Percentiles rank a stretch among this genome's conserved stretches.
These are phyloP conservation scores for Brienomyrus brachyistius DNA, from an alignment of 2,113 vertebrate genomes.

Conservation along the genomic window DNA sequence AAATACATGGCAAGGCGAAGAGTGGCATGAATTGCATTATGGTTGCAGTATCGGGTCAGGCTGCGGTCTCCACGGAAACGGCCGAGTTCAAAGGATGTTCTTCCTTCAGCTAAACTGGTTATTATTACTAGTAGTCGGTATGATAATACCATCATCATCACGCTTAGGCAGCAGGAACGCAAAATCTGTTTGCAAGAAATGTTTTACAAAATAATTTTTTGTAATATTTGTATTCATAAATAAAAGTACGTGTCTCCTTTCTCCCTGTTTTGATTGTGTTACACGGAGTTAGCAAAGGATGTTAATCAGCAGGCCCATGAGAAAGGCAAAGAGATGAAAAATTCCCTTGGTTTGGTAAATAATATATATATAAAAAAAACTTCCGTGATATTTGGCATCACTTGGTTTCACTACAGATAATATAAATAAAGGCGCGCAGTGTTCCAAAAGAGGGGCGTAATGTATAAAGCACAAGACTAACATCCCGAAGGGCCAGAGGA, in stretches of 20 bases:
- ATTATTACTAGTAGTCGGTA: background rate
- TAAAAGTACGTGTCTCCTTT: background rate
- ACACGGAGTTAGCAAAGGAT: background rate
- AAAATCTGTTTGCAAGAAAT: background rate
- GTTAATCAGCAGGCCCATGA: background rate
- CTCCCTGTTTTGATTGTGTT: background rate
- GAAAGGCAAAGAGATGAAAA: background rate
- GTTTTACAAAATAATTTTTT: background rate
- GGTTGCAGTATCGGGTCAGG: background rate
- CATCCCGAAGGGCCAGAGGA: background rate
- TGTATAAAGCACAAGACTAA: background rate
- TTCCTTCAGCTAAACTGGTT: background rate
- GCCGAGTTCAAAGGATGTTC: constrained; percentile 11
- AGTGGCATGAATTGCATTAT: constrained; percentile 40
- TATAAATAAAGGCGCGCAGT: background rate
- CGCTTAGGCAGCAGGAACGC: background rate
- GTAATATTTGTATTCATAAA: background rate
- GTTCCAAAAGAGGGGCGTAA: background rate
- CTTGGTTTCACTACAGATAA: background rate
- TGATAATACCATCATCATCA: background rate
- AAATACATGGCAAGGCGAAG: constrained; percentile 26
- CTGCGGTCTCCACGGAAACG: background rate
- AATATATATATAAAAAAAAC: background rate
- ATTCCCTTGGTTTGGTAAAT: background rate
- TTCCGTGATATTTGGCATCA: background rate